A percentile compares a stretch with the other conserved stretches of the same genome.
Evolutionary conservation across 2,888 invertebrate genomes (phyloP).

Genomic region (Drosophila mercatorum): DNA sequence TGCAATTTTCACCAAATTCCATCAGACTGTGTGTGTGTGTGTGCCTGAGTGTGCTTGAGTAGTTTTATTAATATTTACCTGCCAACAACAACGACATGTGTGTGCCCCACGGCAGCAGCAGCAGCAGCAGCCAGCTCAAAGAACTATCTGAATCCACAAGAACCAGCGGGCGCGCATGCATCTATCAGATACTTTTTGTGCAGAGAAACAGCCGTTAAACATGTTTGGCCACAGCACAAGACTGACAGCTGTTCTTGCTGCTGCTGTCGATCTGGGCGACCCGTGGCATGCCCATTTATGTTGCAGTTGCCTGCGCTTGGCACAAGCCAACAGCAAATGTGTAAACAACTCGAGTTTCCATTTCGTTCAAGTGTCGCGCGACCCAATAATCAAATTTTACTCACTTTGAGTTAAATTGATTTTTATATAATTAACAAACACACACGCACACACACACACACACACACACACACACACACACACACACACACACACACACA

Average conservation of each 20-base stretch:
- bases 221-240: slow-evolving; percentile 62
- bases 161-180: slow-evolving; percentile 38
- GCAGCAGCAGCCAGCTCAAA: background rate
- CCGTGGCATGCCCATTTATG: slow-evolving; percentile 56
- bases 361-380: slow-evolving; percentile 57
- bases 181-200: slow-evolving; percentile 11
- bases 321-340: slow-evolving; percentile 58
- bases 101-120: slow-evolving; percentile 23
- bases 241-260: slow-evolving; percentile 68
- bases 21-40: slow-evolving; percentile 29
- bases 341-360: slow-evolving; percentile 65
- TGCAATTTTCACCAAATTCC: slow-evolving; percentile 73
- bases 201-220: slow-evolving; percentile 48
- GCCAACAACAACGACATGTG: slow-evolving; percentile 39
- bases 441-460: slow-evolving; percentile 8
- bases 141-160: slow-evolving; percentile 13
- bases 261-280: slow-evolving; percentile 40
- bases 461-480: slow-evolving; percentile 10
- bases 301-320: slow-evolving; percentile 33
- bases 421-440: slow-evolving; percentile 54
- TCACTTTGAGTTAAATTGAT: slow-evolving; percentile 57
- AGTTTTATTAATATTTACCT: slow-evolving; percentile 68
- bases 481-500: slow-evolving; percentile 8
- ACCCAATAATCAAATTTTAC: slow-evolving; percentile 43
- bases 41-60: slow-evolving; percentile 23